A percentile compares a stretch with the other conserved stretches of the same genome.
Conservation (phyloP, 2,797 vertebrate species). For the Mus spretus region DNA sequence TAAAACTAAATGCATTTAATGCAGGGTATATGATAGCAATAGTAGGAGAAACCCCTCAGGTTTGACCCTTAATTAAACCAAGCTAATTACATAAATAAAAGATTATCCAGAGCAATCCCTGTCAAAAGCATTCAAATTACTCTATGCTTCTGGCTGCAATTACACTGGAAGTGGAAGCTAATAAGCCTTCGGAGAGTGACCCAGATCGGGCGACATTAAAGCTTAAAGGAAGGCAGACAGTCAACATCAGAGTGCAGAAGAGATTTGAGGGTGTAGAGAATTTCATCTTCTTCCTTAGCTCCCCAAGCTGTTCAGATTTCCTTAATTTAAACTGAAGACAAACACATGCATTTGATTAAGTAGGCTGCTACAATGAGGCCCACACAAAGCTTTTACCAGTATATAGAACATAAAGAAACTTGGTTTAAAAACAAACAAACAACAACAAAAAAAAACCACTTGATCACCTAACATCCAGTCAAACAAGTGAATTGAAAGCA, state of each 20-base stretch:
- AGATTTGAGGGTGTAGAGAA: not conserved
- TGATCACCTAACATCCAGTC: not conserved
- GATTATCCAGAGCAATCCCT: slow-evolving; percentile 71
- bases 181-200: slow-evolving; percentile 48
- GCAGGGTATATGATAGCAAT: slow-evolving; percentile 1
- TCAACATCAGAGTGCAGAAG: not conserved
- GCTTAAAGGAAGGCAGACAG: slow-evolving; percentile 11
- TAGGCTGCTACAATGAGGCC: not conserved
- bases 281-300: not conserved
- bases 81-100: slow-evolving; percentile 82
- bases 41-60: slow-evolving; percentile 63
- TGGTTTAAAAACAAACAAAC: not conserved
- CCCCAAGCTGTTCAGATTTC: not conserved
- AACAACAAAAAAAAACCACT: not conserved
- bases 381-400: slow-evolving; percentile 14
- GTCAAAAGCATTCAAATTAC: slow-evolving; percentile 75
- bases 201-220: slow-evolving; percentile 18
- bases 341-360: not conserved
- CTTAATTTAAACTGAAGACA: slow-evolving; percentile 34
- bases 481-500: slow-evolving; percentile 32
- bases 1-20: slow-evolving; percentile 55
- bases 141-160: slow-evolving; percentile 63
- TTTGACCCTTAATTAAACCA: slow-evolving; percentile 79
- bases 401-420: not conserved
- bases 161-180: slow-evolving; percentile 50